A percentile compares a stretch with the other conserved stretches of the same genome.
Conservation (phyloP, 2,888 invertebrate genomes). For the Lumbricus terrestris region DNA sequence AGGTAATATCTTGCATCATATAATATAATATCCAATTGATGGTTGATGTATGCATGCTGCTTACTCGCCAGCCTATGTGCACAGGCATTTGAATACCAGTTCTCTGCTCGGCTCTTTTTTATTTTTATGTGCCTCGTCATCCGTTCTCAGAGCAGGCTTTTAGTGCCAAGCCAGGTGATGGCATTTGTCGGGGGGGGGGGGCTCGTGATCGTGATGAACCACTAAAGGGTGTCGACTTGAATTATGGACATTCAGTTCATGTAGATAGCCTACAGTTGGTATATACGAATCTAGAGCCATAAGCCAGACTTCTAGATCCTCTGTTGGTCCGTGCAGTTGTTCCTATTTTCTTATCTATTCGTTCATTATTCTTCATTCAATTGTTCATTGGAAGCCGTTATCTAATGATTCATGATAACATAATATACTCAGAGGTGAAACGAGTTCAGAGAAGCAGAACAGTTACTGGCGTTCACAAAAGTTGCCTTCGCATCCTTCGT, state of each 20-base stretch:
- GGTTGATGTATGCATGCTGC: neutral
- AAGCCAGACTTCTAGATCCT: neutral
- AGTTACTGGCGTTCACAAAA: neutral
- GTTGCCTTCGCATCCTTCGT: neutral
- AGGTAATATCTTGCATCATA: neutral
- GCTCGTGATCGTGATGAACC: neutral
- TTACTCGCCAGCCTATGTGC: neutral
- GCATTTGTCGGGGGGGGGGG: neutral
- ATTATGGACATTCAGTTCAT: no score
- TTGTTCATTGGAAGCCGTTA: neutral
- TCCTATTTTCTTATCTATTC: neutral
- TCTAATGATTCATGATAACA: neutral
- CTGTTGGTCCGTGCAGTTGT: neutral
- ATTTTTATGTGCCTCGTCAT: neutral
- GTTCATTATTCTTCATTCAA: neutral
- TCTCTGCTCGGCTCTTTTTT: neutral
- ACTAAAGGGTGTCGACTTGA: neutral
- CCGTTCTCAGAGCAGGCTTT: neutral
- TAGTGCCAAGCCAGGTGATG: neutral
- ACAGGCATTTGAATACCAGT: neutral
- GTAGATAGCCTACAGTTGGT: no score
- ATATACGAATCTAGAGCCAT: neutral
- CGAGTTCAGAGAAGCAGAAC: neutral
- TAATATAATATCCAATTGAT: neutral
- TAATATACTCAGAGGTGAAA: neutral